Base-by-base conservation (phyloP, 2,888 invertebrate genomes). In the Prenolepis imparis region DNA sequence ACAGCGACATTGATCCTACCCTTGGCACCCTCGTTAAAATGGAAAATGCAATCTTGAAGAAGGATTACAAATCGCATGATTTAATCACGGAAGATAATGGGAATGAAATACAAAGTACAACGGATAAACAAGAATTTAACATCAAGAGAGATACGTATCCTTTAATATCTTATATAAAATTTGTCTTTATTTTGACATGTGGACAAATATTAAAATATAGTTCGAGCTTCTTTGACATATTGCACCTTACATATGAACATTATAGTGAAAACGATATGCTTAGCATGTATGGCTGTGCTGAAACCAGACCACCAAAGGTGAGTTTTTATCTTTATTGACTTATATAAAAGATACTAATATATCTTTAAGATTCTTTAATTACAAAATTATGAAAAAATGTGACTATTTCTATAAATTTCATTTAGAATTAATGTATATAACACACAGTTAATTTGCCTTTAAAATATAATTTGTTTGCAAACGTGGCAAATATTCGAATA, bases 201-300 rank as follows among this genome's bases (percentile, higher is more conserved):
- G 15, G 18, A 41, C 15, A 6, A 57, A 12, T 15, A 39, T 11
- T 18, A 18, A 21, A 1, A 24, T 24, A 24, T 67, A 36, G 3
- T 57, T 61, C 57, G 0, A 36, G 11, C 63, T 36, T 36, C n/a
- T 57, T 36, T n/a, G 5, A 6, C 4, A 39, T 82, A 41, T 81
- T 44, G n/a, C 80, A 15, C 78, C 86, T 91, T 88, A 88, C 84
- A 85, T 84, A 8, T 3, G 32, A 48, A 61, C 55, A 57, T 83
- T 36, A 77, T 41, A 90, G 88, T 73, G 84, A 86, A 72, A 87
- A 86, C 9, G 85, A 89, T 52, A 88, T 94, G 57, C 87, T 94
- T 59, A 91, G 90, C 63, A 89, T 93, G 44, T 94, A 94, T 55
- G 92, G 90, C 57, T 89, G 68, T 55, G 90, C 88, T 55, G 81